These are phyloP conservation scores for Hartigia nigra DNA, from an alignment of 2,888 invertebrate genomes.

Conservation along the genomic window DNA sequence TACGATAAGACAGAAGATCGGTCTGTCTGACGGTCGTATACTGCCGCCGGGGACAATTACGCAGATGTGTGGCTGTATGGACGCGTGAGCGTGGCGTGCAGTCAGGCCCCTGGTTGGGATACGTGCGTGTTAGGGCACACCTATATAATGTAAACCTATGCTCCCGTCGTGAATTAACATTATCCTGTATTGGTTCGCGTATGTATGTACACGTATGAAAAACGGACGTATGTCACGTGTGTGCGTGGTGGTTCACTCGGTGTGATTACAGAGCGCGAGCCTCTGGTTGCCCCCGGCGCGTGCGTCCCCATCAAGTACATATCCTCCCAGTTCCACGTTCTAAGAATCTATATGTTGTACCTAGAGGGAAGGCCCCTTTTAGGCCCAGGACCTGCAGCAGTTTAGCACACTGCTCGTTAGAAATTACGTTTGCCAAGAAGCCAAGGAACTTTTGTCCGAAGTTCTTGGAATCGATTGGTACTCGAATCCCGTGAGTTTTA, in stretches of 20 bases:
- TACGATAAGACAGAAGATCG: slow-evolving; percentile 43
- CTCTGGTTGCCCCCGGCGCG: slow-evolving; percentile 65
- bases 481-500: neutral
- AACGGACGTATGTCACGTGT: slow-evolving; percentile 25
- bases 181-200: slow-evolving; percentile 34
- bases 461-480: neutral
- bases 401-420: neutral
- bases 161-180: slow-evolving; percentile 52
- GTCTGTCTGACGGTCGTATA: slow-evolving; percentile 46
- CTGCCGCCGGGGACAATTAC: slow-evolving; percentile 66
- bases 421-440: neutral
- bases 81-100: slow-evolving; percentile 50
- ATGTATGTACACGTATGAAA: slow-evolving; percentile 25
- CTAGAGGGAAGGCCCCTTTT: neutral
- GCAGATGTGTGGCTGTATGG: slow-evolving; percentile 61
- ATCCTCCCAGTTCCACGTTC: slow-evolving; percentile 31
- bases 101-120: slow-evolving; percentile 22
- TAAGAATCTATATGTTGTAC: slow-evolving; percentile 17
- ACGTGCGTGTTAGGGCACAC: slow-evolving; percentile 30
- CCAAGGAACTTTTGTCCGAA: neutral
- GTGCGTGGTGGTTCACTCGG: slow-evolving; percentile 37
- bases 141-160: slow-evolving; percentile 42
- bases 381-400: neutral
- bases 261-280: slow-evolving; percentile 64
- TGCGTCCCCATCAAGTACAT: slow-evolving; percentile 55